These are phyloP conservation scores for Drosophila vallismaia DNA, from an alignment of 2,888 invertebrate genomes.

Conservation along the genomic window DNA sequence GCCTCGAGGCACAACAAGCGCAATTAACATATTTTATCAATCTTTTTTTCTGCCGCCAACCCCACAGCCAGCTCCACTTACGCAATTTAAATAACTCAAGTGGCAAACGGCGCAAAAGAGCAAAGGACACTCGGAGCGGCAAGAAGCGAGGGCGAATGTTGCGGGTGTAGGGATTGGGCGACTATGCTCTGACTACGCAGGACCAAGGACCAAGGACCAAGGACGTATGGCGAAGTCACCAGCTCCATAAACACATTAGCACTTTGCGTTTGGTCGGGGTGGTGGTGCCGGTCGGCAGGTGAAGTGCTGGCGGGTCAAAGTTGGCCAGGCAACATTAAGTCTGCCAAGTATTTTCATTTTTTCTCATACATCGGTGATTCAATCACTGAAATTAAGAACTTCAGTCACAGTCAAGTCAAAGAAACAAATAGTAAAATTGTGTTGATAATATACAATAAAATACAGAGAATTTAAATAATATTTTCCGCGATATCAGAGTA, in stretches of 20 bases:
- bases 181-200: no score
- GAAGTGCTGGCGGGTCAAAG: constrained; percentile 54
- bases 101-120: constrained; percentile 62
- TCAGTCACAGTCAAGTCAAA: background rate
- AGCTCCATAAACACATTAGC: constrained; percentile 74
- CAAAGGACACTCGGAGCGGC: constrained; percentile 61
- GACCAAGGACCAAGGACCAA: constrained; percentile 12
- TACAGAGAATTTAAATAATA: background rate
- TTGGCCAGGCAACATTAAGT: constrained; percentile 69
- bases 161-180: background rate
- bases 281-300: constrained; percentile 32
- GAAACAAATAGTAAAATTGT: background rate
- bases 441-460: no score
- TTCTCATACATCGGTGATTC: constrained; percentile 46
- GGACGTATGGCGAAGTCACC: constrained; percentile 48
- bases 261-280: constrained; percentile 58
- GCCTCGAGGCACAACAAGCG: constrained; percentile 53
- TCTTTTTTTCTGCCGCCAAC: constrained; percentile 52
- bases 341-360: constrained; percentile 43
- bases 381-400: constrained; percentile 5
- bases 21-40: constrained; percentile 79
- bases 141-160: constrained; percentile 4
- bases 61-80: constrained; percentile 49
- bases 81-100: constrained; percentile 77
- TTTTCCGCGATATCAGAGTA: background rate